Conservation (phyloP, 2,797 vertebrate species). For the Enteromius paludinosus region DNA sequence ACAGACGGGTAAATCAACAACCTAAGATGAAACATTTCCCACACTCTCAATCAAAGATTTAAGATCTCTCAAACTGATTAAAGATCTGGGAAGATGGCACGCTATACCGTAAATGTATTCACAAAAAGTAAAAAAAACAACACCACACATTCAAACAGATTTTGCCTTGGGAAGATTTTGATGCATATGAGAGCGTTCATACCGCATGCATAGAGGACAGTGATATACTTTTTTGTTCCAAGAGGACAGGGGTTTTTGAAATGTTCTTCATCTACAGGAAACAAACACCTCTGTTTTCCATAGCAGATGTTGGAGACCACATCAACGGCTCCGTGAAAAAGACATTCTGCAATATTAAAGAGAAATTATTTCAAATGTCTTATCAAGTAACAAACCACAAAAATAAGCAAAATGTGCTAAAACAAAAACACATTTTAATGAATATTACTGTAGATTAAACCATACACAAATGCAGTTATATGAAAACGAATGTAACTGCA, state of each 20-base stretch:
- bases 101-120: background rate
- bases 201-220: slow-evolving; percentile 92
- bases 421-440: background rate
- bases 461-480: background rate
- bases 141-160: background rate
- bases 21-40: slow-evolving; percentile 25
- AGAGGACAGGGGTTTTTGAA: slow-evolving; percentile 92
- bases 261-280: slow-evolving; percentile 81
- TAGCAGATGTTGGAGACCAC: slow-evolving; percentile 87
- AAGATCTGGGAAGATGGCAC: background rate
- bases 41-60: slow-evolving; percentile 31
- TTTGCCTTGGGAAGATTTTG: slow-evolving; percentile 45
- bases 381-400: background rate
- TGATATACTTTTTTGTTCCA: slow-evolving; percentile 92
- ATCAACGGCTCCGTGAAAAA: slow-evolving; percentile 86
- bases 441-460: background rate
- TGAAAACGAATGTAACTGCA: background rate
- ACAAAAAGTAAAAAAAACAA: too few relatives aligned
- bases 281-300: slow-evolving; percentile 86
- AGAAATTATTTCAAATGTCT: background rate
- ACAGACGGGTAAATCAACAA: slow-evolving; percentile 44
- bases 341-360: slow-evolving; percentile 82
- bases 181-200: slow-evolving; percentile 64
- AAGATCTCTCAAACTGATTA: background rate
- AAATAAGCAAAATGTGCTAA: too few relatives aligned